Evolutionary conservation across 2,888 invertebrate genomes (phyloP), one percentile per base, ranked within the genome.

Genomic region (Diplolepis rosae): DNA sequence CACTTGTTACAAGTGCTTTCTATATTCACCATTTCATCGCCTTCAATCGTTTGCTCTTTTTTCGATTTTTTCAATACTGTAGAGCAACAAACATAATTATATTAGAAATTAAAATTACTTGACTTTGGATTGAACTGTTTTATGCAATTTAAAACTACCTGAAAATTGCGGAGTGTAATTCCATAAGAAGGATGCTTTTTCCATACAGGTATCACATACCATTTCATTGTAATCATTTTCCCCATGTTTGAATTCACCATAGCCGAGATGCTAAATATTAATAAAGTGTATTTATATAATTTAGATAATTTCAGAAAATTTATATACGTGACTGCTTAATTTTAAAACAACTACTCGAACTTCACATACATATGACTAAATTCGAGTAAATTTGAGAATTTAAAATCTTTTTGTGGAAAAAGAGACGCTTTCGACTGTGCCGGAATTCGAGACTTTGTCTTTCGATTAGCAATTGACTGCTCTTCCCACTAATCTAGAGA

Each of bases 151-250:
- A 22, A 51, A 68, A 65, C 82, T 78, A 88, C 88, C 84, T 69
- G 87, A 82, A 76, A 83, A 79, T 66, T 87, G 87, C 0, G 78
- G n/a, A 73, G 92, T 91, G 84, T 96, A 96, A 83, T 93, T 91
- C 87, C 93, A 91, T 18, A 97, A 89, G 85, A 97, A 96, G 9
- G 92, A 90, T 89, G 95, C 92, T 69, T 92, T 91, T n/a, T 91
- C 90, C 92, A 96, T 94, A 84, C 97, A 98, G 2, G 82, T 86
- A 67, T 92, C 92, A 87, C 97, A 98, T 67, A 95, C 92, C 93
- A 97, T 94, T 90, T 98, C 97, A 66, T 92, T 91, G 85, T 93
- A 95, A 0, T 81, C 77, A 73, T 81, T 81, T 52, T 92, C 91
- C 30, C 91, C 91, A 77, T 90, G 90, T 11, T 93, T 91, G 54